Conservation (phyloP, 1,140 invertebrate genomes). For the Trachymyrmex cornetzi region DNA sequence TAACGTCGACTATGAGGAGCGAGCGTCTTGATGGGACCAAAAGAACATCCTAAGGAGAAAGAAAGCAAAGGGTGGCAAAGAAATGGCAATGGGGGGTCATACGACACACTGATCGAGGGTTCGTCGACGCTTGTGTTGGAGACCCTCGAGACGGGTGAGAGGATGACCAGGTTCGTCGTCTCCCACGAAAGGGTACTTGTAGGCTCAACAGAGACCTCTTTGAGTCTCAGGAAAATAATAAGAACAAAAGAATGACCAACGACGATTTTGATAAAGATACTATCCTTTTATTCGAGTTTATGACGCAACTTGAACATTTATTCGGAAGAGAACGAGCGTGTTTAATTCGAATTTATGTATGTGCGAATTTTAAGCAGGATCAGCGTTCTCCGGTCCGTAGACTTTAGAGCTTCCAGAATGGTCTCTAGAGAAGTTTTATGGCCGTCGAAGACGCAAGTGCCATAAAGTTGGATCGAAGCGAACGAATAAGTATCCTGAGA, state of each 20-base stretch:
- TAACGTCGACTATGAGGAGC: conserved; percentile 64
- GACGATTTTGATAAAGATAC: conserved; percentile 27
- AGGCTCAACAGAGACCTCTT: neutral
- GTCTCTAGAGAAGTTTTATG: conserved; percentile 45
- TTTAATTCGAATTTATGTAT: conserved; percentile 62
- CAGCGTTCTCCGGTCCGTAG: conserved; percentile 3
- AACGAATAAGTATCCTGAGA: neutral
- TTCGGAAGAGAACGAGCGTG: neutral
- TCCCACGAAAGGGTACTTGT: conserved; percentile 29
- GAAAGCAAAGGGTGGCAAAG: neutral
- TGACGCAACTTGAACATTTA: conserved; percentile 9
- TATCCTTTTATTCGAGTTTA: conserved; percentile 14
- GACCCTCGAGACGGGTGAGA: conserved; percentile 9
- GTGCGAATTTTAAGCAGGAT: conserved; percentile 58
- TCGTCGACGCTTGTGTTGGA: neutral
- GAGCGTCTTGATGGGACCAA: conserved; percentile 27
- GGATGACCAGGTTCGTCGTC: conserved; percentile 37
- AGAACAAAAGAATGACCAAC: neutral
- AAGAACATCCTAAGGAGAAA: conserved; percentile 26
- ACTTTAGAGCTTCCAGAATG: conserved; percentile 14
- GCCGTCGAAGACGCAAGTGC: conserved; percentile 16
- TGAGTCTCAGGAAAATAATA: neutral
- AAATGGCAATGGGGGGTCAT: neutral
- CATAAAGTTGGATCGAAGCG: conserved; percentile 36
- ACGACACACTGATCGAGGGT: conserved; percentile 45